Conservation (phyloP, 2,113 vertebrate species). For the Hemiscyllium ocellatum region DNA sequence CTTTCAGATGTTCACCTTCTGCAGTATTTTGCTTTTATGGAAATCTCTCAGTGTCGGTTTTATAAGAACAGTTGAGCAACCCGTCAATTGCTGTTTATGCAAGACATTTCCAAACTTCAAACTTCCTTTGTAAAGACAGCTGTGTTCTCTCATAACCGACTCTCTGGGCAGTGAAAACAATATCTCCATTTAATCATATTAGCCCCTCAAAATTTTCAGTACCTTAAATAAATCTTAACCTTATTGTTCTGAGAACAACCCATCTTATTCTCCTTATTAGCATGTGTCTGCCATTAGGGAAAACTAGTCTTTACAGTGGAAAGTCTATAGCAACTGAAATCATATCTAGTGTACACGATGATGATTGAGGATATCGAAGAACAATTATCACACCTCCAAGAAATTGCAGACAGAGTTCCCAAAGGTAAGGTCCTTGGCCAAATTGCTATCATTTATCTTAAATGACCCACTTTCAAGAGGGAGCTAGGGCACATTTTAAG, state of each 20-base stretch:
- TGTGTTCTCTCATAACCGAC: not conserved
- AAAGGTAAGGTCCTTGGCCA: not conserved
- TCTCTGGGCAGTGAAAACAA: not conserved
- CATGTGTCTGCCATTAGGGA: not conserved
- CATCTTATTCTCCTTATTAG: not conserved
- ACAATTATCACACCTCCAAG: not conserved
- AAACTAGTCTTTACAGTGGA: not conserved
- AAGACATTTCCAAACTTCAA: too few species aligned
- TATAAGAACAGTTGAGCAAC: not conserved
- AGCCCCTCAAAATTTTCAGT: not conserved
- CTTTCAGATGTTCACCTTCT: too few species aligned
- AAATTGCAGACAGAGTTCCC: not conserved
- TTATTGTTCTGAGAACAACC: not conserved
- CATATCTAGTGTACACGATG: not conserved
- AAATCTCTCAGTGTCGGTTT: too few species aligned
- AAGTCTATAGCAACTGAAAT: not conserved
- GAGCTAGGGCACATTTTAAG: conserved; percentile 37
- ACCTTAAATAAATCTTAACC: not conserved
- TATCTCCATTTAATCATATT: not conserved
- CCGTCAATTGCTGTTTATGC: not conserved
- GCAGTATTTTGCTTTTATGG: too few species aligned
- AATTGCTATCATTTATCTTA: not conserved
- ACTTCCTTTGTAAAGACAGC: not conserved
- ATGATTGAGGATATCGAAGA: not conserved
- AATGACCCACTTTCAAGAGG: conserved; percentile 39